Conservation (phyloP, 2,113 vertebrate genomes). For the Muntiacus muntjak region DNA sequence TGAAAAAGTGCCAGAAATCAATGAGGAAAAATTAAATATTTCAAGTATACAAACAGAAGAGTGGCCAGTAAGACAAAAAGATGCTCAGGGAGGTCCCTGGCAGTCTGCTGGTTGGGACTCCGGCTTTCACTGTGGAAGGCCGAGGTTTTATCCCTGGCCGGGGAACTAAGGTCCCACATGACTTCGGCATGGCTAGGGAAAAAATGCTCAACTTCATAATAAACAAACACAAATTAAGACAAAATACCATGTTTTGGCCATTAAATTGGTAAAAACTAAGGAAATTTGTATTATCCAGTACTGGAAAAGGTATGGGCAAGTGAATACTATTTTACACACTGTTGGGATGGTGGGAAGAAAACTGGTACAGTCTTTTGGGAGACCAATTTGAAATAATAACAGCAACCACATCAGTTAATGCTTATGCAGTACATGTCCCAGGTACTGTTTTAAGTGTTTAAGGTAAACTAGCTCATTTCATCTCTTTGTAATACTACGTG, state of each 20-base stretch:
- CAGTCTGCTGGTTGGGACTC: neutral
- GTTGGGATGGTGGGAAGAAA: neutral
- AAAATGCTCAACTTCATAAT: neutral
- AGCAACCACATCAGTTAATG: neutral
- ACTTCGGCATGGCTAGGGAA: neutral
- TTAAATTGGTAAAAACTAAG: neutral
- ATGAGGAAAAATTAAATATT: neutral
- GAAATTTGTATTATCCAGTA: neutral
- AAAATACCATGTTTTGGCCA: neutral
- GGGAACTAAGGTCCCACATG: neutral
- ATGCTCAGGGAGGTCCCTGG: neutral
- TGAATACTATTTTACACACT: neutral
- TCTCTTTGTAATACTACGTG: neutral
- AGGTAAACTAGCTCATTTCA: neutral
- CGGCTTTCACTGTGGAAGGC: neutral
- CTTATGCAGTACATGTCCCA: neutral
- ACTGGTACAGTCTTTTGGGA: neutral
- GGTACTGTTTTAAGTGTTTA: neutral
- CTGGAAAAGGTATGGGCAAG: neutral
- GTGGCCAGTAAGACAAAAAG: neutral
- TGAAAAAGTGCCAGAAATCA: neutral
- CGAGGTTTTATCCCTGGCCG: neutral
- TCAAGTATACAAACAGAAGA: neutral
- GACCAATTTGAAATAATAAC: neutral
- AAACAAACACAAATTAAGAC: neutral